Conservation (phyloP, 2,888 invertebrate genomes). For the Thymelicus acteon region DNA sequence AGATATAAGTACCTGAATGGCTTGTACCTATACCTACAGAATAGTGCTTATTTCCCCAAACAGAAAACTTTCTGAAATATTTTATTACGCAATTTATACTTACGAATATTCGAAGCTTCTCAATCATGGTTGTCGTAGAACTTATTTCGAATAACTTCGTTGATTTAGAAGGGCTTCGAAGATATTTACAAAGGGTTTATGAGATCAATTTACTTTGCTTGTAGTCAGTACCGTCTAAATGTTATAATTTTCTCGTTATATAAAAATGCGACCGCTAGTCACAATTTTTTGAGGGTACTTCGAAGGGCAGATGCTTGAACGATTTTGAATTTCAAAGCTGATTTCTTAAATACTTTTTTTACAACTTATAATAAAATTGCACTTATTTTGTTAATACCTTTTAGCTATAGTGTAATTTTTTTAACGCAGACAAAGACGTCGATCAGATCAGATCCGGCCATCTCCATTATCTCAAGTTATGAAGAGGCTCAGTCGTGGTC, state of each 20-base stretch:
- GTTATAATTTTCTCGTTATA: not conserved
- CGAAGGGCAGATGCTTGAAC: too few relatives aligned
- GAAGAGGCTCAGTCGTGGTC: too few relatives aligned
- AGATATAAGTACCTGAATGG: too few relatives aligned
- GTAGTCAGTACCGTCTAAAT: not conserved
- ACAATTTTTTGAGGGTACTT: too few relatives aligned
- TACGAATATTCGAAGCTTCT: slow-evolving; percentile 3
- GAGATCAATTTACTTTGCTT: slow-evolving; percentile 3
- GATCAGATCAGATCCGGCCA: too few relatives aligned
- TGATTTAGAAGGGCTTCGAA: slow-evolving; percentile 1
- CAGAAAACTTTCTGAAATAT: slow-evolving; percentile 7
- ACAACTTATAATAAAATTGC: too few relatives aligned
- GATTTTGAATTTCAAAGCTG: too few relatives aligned
- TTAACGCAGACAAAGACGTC: too few relatives aligned
- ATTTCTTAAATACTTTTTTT: too few relatives aligned
- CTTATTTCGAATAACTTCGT: slow-evolving; percentile 5
- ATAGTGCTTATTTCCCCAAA: not conserved
- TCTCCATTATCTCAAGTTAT: too few relatives aligned
- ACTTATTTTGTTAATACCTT: too few relatives aligned
- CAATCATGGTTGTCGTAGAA: slow-evolving; percentile 10
- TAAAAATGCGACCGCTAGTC: not conserved
- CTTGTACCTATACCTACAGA: not conserved
- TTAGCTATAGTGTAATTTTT: too few relatives aligned
- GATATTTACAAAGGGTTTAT: slow-evolving; percentile 1
- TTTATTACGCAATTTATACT: slow-evolving; percentile 10